Conservation (phyloP, 2,113 vertebrate genomes). For the Neodontobutis hainanensis region DNA sequence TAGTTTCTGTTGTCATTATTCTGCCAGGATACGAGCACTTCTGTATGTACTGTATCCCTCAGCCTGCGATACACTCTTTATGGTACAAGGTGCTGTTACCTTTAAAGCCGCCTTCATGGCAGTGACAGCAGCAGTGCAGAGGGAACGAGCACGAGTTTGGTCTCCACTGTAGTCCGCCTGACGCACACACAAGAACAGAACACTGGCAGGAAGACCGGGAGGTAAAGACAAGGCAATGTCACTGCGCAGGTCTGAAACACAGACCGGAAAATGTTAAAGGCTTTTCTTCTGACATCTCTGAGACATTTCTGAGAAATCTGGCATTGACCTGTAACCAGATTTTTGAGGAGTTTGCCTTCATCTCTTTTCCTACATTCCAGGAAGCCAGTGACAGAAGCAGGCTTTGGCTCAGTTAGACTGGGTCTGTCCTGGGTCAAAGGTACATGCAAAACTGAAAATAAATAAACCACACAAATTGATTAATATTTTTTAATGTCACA, state of each 20-base stretch:
- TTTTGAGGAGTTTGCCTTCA: slow-evolving; percentile 78
- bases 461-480: neutral
- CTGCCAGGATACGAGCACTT: no score
- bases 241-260: slow-evolving; percentile 71
- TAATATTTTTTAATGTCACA: neutral
- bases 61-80: no score
- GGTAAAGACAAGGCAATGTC: slow-evolving; percentile 64
- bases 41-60: no score
- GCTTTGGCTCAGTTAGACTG: neutral
- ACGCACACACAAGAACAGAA: slow-evolving; percentile 81
- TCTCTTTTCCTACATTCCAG: slow-evolving; percentile 80
- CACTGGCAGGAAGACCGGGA: slow-evolving; percentile 73
- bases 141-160: slow-evolving; percentile 38
- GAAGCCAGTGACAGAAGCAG: slow-evolving; percentile 62
- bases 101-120: slow-evolving; percentile 81
- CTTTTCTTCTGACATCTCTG: no score
- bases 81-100: slow-evolving; percentile 61
- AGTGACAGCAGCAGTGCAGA: slow-evolving; percentile 61
- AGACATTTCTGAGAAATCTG: neutral
- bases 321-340: slow-evolving; percentile 80
- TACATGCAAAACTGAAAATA: slow-evolving; percentile 28
- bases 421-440: slow-evolving; percentile 27
- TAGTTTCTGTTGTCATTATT: no score
- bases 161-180: slow-evolving; percentile 74
- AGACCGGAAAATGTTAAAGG: neutral